A percentile compares a stretch with the other conserved stretches of the same genome.
phyloP scores from a whole-genome alignment of 2,113 vertebrate genomes.

The Accipiter virgatus region DNA sequence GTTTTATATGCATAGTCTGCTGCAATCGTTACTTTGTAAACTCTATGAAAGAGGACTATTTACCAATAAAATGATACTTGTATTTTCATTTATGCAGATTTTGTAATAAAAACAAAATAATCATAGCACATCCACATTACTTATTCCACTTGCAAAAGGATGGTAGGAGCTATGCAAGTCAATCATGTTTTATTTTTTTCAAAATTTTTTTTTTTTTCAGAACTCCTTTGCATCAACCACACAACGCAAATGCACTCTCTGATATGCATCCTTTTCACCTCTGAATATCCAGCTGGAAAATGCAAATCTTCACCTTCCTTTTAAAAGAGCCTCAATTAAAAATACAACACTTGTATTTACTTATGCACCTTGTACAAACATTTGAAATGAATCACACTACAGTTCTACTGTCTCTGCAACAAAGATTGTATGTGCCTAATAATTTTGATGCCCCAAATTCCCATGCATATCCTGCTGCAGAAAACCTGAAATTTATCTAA shows the following conservation, averaged over 20 bases:
- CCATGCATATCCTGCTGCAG: background rate
- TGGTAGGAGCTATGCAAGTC: background rate
- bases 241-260: background rate
- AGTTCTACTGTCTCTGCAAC: background rate
- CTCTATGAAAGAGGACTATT: background rate
- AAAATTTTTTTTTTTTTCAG: background rate
- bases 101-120: background rate
- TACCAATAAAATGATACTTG: background rate
- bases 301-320: background rate
- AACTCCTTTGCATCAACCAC: background rate
- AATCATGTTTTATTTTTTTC: background rate
- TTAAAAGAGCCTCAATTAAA: background rate
- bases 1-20: background rate
- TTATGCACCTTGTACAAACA: background rate
- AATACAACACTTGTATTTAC: background rate
- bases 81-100: background rate
- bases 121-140: background rate
- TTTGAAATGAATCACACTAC: background rate
- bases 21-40: background rate
- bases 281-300: background rate
- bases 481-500: conserved; percentile 2
- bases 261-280: background rate
- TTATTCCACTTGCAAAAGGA: background rate
- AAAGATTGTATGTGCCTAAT: background rate
- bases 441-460: background rate